phyloP scores from a whole-genome alignment of 2,888 invertebrate species.

The Candidula unifasciata region DNA sequence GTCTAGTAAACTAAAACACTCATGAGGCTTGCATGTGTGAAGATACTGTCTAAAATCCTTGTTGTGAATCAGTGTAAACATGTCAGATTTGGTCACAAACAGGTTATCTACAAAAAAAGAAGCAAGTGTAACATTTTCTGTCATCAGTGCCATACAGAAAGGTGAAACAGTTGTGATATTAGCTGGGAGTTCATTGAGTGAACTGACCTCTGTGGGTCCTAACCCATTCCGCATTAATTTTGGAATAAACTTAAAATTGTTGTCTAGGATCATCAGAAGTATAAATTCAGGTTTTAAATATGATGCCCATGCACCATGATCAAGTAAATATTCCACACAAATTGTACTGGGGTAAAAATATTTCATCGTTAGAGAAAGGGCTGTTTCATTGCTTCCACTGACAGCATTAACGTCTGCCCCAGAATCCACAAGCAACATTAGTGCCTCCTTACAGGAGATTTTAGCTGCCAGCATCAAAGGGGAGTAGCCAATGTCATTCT shows the following conservation, averaged over 20 bases:
- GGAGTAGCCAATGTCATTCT: not conserved
- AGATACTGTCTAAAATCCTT: not conserved
- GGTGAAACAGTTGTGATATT: not conserved
- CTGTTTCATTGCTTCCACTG: not conserved
- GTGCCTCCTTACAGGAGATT: not conserved
- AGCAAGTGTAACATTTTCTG: not conserved
- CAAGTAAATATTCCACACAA: not conserved
- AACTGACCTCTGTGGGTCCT: not conserved
- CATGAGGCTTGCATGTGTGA: not conserved
- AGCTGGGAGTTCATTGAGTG: no score
- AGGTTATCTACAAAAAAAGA: not conserved
- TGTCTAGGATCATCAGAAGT: not conserved
- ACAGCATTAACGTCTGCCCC: slow-evolving; percentile 3
- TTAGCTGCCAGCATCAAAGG: not conserved
- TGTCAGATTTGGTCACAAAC: not conserved
- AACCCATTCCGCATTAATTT: not conserved
- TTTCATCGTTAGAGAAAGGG: not conserved
- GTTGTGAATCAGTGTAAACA: not conserved
- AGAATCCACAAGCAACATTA: not conserved
- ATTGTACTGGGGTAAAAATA: no score
- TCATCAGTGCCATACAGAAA: not conserved
- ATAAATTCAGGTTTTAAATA: not conserved
- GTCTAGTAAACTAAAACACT: not conserved
- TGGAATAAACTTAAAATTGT: not conserved
- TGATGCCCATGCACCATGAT: not conserved